Base-by-base conservation (phyloP, 2,888 invertebrate species). In the Sphaerophoria taeniata region DNA sequence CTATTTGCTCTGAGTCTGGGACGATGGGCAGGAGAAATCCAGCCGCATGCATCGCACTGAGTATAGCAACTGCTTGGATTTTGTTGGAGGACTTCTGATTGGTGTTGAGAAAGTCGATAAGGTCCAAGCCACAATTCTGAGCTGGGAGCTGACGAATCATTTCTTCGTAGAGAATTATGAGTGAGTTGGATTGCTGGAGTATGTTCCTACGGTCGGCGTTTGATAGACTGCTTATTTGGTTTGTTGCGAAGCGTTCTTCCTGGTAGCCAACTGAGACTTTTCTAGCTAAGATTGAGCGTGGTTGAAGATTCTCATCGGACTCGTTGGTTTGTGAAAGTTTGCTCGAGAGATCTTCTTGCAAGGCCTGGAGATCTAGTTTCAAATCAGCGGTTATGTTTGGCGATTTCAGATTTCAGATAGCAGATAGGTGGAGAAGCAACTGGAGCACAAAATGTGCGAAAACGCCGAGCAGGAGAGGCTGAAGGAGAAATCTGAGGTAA, bases 331-430 rank as follows among this genome's bases (percentile, higher is more conserved):
- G 89, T 24, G 91, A 91, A 2, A 92, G 88, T 77, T 92, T 92
- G 71, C 88, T 92, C 14, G 90, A 96, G 33, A 98, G 93, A 92
- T 97, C 96, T 90, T 97, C 97, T 91, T 97, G 96, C 70, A 97
- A 90, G 0, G 95, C 95, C 90, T 95, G 94, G 47, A 97, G 92
- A 91, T 97, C 97, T 0, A 96, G 94, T 4, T 96, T 95, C 67
- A 97, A 93, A 89, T 97, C 97, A 3, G 95, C 95, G 4, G 95
- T 94, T 89, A 96, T 94, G 87, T 97, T 97, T 4, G 96, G 94
- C 49, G 97, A 97, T 90, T 97, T 96, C 31, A 98, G 93, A 89
- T 98, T n/a, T n/a, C n/a, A n/a, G n/a, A n/a, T n/a, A n/a, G n/a
- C n/a, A n/a, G n/a, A n/a, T n/a, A n/a, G n/a, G n/a, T n/a, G n/a